Percentiles rank a stretch among this genome's conserved stretches.
Evolutionary conservation across 2,113 vertebrate species (phyloP).

Genomic region (Dinomys branickii): DNA sequence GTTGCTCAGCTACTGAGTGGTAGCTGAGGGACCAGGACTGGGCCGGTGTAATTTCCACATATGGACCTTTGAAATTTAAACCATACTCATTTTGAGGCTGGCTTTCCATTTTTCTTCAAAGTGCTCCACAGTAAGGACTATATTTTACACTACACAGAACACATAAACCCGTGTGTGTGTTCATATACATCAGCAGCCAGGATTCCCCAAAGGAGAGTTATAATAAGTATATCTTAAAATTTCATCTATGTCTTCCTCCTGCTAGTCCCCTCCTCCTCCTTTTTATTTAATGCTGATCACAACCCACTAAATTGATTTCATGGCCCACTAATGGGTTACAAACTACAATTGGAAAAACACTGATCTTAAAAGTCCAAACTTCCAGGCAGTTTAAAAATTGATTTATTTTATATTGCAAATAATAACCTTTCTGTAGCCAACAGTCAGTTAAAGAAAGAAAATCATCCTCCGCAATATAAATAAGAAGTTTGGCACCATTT

Average conservation of each 20-base stretch:
- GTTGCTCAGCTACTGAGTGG: background rate
- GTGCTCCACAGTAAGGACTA: background rate
- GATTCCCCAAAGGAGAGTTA: conserved; percentile 43
- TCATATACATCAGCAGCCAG: background rate
- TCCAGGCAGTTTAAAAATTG: conserved; percentile 40
- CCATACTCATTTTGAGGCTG: background rate
- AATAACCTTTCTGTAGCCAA: conserved; percentile 7
- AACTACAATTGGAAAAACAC: conserved; percentile 53
- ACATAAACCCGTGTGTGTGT: background rate
- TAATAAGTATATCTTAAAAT: conserved; percentile 40
- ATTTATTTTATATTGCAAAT: conserved; percentile 61
- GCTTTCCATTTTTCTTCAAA: background rate
- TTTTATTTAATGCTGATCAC: conserved; percentile 47
- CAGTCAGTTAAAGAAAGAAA: conserved; percentile 18
- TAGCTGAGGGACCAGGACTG: background rate
- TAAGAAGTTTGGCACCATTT: conserved; percentile 3
- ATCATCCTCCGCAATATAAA: background rate
- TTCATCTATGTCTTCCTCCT: background rate
- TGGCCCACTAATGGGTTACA: conserved; percentile 49
- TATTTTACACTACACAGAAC: background rate
- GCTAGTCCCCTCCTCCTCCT: background rate
- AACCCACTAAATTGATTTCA: conserved; percentile 65
- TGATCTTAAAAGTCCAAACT: conserved; percentile 62
- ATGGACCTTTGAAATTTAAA: conserved; percentile 31
- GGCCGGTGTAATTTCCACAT: background rate